Percentiles rank a stretch among this genome's conserved stretches.
phyloP scores from a whole-genome alignment of 2,797 vertebrate genomes.

The Melanotaenia trifasciata region DNA sequence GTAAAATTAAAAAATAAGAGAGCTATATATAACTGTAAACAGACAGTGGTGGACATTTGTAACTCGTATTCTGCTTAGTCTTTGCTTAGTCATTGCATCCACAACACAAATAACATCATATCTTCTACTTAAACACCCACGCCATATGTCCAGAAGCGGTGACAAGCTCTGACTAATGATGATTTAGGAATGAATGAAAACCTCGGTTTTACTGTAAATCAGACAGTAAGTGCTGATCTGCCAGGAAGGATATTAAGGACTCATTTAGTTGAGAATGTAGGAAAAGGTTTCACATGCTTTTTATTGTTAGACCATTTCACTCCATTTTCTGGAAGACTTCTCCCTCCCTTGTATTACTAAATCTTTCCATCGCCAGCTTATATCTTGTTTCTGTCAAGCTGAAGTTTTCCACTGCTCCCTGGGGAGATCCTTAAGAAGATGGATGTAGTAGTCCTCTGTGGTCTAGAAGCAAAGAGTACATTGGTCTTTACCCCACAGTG shows the following conservation, averaged over 20 bases:
- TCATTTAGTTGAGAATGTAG: slow-evolving; percentile 14
- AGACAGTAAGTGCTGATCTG: not conserved
- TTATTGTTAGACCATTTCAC: slow-evolving; percentile 22
- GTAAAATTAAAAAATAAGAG: not conserved
- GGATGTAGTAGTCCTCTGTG: slow-evolving; percentile 21
- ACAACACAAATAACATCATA: slow-evolving; percentile 25
- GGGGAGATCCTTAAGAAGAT: slow-evolving; percentile 24
- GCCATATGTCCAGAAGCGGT: slow-evolving; percentile 23
- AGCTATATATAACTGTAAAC: not conserved
- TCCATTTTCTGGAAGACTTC: slow-evolving; percentile 1
- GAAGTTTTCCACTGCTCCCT: slow-evolving; percentile 55
- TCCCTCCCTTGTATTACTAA: slow-evolving; percentile 5
- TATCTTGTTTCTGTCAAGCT: slow-evolving; percentile 42
- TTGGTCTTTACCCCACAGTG: slow-evolving; percentile 33
- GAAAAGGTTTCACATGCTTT: slow-evolving; percentile 17
- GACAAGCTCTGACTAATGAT: slow-evolving; percentile 31
- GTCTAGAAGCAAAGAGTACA: slow-evolving; percentile 19
- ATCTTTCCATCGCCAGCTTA: slow-evolving; percentile 54
- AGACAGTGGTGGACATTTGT: not conserved
- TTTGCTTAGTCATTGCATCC: slow-evolving; percentile 41
- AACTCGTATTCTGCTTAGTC: not conserved
- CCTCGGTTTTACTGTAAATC: slow-evolving; percentile 10
- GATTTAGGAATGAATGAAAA: slow-evolving; percentile 17
- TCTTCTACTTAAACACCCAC: slow-evolving; percentile 31
- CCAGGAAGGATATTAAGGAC: slow-evolving; percentile 4